Base-by-base conservation (phyloP, 2,888 invertebrate species). In the Eurytoma adleriae region DNA sequence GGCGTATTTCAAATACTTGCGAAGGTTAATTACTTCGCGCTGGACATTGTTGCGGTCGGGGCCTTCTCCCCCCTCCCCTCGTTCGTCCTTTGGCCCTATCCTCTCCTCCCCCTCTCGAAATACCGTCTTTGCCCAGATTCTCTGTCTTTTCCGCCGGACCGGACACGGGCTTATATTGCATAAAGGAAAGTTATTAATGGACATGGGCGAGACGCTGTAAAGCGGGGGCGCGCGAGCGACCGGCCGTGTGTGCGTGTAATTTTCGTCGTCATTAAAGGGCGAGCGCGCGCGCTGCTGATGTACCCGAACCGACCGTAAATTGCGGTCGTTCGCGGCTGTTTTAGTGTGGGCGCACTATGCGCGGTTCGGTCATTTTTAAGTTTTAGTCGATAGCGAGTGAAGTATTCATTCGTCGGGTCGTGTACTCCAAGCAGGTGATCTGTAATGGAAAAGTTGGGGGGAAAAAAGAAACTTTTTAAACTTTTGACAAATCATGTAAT, bases 1-100 rank as follows among this genome's bases (percentile, higher is more conserved):
- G 87, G 85, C 86, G 87, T 88, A 87, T 86, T 88, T 88, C 85
- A 86, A 84, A 88, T 88, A 88, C 87, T 88, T 88, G 84, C 77
- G 79, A 86, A 79, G 87, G 87, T 88, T 88, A 89, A 89, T 89
- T 88, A 88, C 86, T 85, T 87, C 78, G 78, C 72, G 73, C 82
- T 77, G 84, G 84, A 86, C 87, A 88, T 88, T 87, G 85, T 85
- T 86, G 86, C 83, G 85, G 85, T 79, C 7, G n/a, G 20, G 68
- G 30, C 18, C 14, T 27, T 16, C 7, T 27, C 24, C 20, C 14
- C 24, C 18, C 61, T 12, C 40, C 20, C 62, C 75, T 14, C 66
- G 30, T 56, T 14, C 64, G 27, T 4, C 50, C 67, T 57, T 20
- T 48, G 30, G 14, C 52, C 40, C 64, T 56, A 56, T 14, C 48